Percentiles rank a stretch among this genome's conserved stretches.
Conservation (phyloP, 2,113 vertebrate species). For the Ploceus nigricollis region DNA sequence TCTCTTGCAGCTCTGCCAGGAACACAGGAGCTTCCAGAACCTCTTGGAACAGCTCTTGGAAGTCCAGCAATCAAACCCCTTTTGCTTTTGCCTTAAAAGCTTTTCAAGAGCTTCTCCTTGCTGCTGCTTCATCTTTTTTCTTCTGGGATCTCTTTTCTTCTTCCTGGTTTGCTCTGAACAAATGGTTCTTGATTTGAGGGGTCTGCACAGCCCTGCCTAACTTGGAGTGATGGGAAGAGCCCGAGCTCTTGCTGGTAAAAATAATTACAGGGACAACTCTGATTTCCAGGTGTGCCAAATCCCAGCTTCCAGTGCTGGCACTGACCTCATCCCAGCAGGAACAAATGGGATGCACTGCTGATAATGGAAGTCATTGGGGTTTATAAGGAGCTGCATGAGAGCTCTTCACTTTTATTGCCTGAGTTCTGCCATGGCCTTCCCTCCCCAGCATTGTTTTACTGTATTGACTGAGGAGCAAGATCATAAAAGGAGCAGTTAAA, state of each 20-base stretch:
- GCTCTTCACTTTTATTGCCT: background rate
- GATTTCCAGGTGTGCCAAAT: background rate
- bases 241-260: background rate
- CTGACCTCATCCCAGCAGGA: background rate
- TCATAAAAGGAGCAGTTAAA: background rate
- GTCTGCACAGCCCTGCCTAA: background rate
- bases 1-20: background rate
- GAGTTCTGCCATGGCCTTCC: background rate
- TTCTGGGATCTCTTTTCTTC: background rate
- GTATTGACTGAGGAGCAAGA: background rate
- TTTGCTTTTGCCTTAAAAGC: background rate
- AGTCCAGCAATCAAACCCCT: background rate
- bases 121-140: background rate
- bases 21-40: background rate
- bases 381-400: background rate
- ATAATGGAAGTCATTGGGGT: background rate
- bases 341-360: background rate
- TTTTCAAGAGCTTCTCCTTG: background rate
- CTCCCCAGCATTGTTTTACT: background rate
- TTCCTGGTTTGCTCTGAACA: background rate
- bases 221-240: background rate
- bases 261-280: background rate
- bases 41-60: background rate
- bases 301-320: background rate
- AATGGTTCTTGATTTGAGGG: background rate